Base-by-base conservation (phyloP, 1,140 invertebrate species). In the Chironomus striatipennis region DNA sequence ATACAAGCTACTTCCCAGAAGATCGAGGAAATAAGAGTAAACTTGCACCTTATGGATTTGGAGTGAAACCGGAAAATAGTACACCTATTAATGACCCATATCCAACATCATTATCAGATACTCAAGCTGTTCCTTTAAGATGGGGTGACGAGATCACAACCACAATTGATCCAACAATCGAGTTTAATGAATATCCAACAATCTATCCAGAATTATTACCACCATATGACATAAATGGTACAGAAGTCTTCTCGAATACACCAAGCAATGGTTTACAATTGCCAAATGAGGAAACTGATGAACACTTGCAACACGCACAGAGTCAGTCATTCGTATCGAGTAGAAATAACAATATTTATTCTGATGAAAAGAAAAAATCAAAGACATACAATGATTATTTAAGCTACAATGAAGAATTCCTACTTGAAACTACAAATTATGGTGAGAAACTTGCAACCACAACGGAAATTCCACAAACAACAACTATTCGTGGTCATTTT, bases 1-100 rank as follows among this genome's bases (percentile, higher is more conserved):
- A 83, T 64, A 80, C 82, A 2, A 83, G 80, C 77, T 85, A 85
- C 74, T 85, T 85, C 74, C 84, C 84, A 6, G 77, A 77, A 34
- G 78, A 78, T 73, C 77, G 77, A 9, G 76, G 77, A 10, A 73
- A 75, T 81, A 82, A 18, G 67, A 79, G 21, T 75, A 77, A 74
- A 74, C 75, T 72, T 76, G 78, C 79, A 18, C 79, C 79, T 24
- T 84, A 84, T 75, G 82, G 83, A 15, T 79, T 76, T 73, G 79
- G 77, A 34, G 75, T 79, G 34, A 78, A 80, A 42, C 77, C 79
- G 2, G 76, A 75, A 17, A 79, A 82, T 34, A 78, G 78, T 15
- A 80, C 80, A 77, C 79, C 82, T 47, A 77, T 83, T 17, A 82
- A 77, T 73, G 81, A 74, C 43, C 82, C 79, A 78, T 78, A 18